Conservation (phyloP, 2,113 vertebrate species). For the Thomomys bottae region DNA sequence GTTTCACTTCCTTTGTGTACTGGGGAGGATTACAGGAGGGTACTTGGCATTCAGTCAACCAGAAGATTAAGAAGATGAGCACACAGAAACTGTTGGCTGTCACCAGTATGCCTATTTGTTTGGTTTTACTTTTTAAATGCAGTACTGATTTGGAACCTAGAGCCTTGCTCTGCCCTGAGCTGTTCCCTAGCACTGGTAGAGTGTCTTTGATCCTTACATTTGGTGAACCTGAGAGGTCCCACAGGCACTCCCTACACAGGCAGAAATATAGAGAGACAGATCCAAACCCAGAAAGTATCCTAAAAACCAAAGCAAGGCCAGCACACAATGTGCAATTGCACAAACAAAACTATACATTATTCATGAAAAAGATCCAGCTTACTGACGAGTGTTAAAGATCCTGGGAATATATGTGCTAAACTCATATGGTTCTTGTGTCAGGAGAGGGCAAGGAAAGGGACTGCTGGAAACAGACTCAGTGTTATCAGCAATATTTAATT, state of each 20-base stretch:
- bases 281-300: fast-evolving
- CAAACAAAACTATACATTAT: neutral
- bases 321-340: neutral
- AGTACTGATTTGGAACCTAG: neutral
- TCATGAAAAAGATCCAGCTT: neutral
- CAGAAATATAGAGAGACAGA: neutral
- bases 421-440: neutral
- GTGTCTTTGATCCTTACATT: neutral
- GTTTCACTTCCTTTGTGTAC: neutral
- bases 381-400: neutral
- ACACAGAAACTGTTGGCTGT: fast-evolving
- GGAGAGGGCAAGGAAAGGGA: neutral
- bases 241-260: neutral
- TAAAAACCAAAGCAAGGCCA: neutral
- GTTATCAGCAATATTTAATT: conserved; percentile 27
- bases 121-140: fast-evolving
- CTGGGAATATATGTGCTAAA: neutral
- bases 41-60: no score
- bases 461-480: neutral
- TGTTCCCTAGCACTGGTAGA: neutral
- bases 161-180: neutral
- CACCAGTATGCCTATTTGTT: fast-evolving
- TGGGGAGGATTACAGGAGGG: fast-evolving
- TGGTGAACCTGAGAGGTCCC: neutral
- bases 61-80: neutral